These are phyloP conservation scores for Pelobates fuscus DNA, from an alignment of 2,113 vertebrate species.

Conservation along the genomic window DNA sequence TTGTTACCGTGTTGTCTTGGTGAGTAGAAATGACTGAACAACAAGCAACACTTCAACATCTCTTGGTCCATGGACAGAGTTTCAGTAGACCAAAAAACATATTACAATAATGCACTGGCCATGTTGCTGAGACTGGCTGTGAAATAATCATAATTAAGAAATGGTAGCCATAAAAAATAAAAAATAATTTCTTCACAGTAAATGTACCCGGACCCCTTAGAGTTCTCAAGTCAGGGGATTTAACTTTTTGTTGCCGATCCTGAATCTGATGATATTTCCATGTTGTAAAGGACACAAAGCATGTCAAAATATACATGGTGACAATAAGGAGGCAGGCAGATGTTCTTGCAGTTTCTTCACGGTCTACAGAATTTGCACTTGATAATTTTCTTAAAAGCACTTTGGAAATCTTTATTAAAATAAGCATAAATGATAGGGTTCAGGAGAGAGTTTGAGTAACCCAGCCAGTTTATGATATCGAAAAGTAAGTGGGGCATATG, in stretches of 20 bases:
- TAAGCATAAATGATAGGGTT: conserved; percentile 98
- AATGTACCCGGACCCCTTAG: not conserved
- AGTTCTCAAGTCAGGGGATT: not conserved
- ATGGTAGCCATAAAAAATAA: conserved; percentile 32
- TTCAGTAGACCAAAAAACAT: conserved; percentile 26
- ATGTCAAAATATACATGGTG: not conserved
- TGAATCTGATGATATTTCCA: not conserved
- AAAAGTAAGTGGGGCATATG: conserved; percentile 86
- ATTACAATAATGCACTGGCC: conserved; percentile 13
- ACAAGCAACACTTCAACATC: conserved; percentile 28
- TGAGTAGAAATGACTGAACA: conserved; percentile 7
- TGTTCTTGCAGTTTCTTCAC: conserved; percentile 53
- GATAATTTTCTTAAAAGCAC: conserved; percentile 94
- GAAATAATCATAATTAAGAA: conserved; percentile 19
- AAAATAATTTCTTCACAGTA: not conserved
- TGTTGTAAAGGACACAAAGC: conserved; percentile 9
- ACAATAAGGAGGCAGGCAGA: conserved; percentile 11
- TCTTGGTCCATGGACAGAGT: conserved; percentile 35
- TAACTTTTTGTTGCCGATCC: not conserved
- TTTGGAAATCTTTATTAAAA: conserved; percentile 99
- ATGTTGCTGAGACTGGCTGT: not conserved
- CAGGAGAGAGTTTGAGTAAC: conserved; percentile 96
- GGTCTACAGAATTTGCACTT: conserved; percentile 91
- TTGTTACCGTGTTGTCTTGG: not conserved
- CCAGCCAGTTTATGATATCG: conserved; percentile 94